A percentile compares a stretch with the other conserved stretches of the same genome.
Conservation (phyloP, 1,140 invertebrate genomes). For the Pentalonia nigronervosa region DNA sequence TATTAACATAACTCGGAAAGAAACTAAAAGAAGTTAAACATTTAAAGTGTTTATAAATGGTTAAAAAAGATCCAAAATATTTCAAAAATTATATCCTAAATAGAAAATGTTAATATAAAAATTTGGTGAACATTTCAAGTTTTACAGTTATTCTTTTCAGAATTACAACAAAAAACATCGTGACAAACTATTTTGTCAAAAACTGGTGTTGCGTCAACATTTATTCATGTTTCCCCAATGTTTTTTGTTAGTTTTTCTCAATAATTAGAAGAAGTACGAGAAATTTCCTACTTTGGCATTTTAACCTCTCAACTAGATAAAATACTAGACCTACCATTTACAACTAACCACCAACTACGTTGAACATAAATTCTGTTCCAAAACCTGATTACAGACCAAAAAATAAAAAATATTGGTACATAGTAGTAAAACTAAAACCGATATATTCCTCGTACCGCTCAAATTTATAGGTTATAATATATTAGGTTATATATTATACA, state of each 20-base stretch:
- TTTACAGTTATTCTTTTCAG: not conserved
- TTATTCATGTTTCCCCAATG: not conserved
- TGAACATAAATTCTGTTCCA: not conserved
- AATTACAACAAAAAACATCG: not conserved
- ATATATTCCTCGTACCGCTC: no score
- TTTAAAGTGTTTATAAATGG: not conserved
- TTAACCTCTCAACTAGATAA: not conserved
- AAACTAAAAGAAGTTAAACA: not conserved
- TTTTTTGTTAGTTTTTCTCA: not conserved
- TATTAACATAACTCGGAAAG: not conserved
- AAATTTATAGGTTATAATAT: no score
- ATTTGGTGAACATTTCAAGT: not conserved
- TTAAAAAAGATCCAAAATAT: not conserved
- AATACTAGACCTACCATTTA: not conserved
- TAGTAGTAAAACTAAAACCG: not conserved
- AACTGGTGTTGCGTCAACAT: no score
- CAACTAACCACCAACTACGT: not conserved
- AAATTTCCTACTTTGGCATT: not conserved
- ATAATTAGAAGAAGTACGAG: not conserved
- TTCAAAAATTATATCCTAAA: not conserved
- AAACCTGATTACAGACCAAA: not conserved
- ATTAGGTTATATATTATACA: no score
- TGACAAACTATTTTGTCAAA: not conserved
- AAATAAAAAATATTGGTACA: not conserved
- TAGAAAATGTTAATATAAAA: not conserved